Conservation (phyloP, 2,888 invertebrate genomes). For the Eupithecia inturbata region DNA sequence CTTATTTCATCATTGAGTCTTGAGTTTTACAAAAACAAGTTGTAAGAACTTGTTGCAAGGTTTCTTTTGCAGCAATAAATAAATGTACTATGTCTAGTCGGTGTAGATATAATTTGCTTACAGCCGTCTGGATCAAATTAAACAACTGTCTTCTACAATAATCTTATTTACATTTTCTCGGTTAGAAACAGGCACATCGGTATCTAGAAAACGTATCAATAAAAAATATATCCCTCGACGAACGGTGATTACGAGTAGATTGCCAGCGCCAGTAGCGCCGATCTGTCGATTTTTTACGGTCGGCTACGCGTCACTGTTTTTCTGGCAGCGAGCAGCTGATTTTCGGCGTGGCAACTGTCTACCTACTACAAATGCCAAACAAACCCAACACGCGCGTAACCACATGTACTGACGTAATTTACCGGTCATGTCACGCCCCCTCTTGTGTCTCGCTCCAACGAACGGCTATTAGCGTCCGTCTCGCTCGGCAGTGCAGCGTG, state of each 20-base stretch:
- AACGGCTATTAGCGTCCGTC: slow-evolving; percentile 50
- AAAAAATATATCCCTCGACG: slow-evolving; percentile 12
- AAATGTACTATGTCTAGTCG: background rate
- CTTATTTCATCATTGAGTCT: slow-evolving; percentile 9
- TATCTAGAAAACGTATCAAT: slow-evolving; percentile 7
- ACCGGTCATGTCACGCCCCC: slow-evolving; percentile 64
- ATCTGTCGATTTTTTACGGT: slow-evolving; percentile 45
- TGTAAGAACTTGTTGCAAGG: slow-evolving; percentile 9
- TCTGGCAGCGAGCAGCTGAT: slow-evolving; percentile 75
- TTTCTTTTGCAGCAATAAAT: slow-evolving; percentile 2
- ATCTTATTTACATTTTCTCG: slow-evolving; percentile 7
- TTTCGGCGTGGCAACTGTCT: slow-evolving; percentile 73
- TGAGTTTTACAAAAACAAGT: slow-evolving; percentile 9
- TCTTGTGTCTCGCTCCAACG: slow-evolving; percentile 59
- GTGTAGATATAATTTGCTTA: slow-evolving; percentile 11
- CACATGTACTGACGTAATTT: slow-evolving; percentile 76
- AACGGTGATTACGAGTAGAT: slow-evolving; percentile 18
- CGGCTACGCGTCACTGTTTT: slow-evolving; percentile 55
- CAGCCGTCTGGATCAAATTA: slow-evolving; percentile 4
- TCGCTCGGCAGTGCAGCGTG: slow-evolving; percentile 68
- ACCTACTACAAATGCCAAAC: slow-evolving; percentile 61
- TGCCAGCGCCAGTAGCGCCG: slow-evolving; percentile 31
- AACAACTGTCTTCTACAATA: slow-evolving; percentile 5
- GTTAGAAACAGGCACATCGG: slow-evolving; percentile 14
- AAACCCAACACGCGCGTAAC: slow-evolving; percentile 65